A percentile compares a stretch with the other conserved stretches of the same genome.
Conservation (phyloP, 2,797 vertebrate species). For the Gambusia yucatana region DNA sequence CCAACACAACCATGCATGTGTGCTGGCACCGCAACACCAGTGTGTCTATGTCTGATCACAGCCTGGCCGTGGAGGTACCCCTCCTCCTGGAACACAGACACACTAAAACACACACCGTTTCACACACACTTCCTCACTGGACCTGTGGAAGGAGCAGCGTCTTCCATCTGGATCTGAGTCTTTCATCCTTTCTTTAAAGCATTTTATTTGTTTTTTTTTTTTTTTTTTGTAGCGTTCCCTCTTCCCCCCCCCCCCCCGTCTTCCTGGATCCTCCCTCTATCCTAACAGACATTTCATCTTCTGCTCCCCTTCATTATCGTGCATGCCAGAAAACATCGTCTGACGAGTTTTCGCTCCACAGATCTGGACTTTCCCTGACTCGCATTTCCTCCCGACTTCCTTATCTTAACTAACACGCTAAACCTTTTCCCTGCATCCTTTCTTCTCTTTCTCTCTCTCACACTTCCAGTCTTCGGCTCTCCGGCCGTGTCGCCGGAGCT, state of each 20-base stretch:
- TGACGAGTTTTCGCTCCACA: slow-evolving; percentile 45
- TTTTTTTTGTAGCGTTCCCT: background rate
- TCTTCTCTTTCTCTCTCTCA: slow-evolving; percentile 14
- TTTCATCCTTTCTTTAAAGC: slow-evolving; percentile 20
- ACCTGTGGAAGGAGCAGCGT: background rate
- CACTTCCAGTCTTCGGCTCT: slow-evolving; percentile 84
- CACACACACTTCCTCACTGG: background rate
- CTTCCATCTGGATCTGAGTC: background rate
- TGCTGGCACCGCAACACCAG: slow-evolving; percentile 98
- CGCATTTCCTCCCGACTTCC: slow-evolving; percentile 1
- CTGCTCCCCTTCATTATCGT: slow-evolving; percentile 7
- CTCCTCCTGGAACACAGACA: slow-evolving; percentile 25
- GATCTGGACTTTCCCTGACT: slow-evolving; percentile 42
- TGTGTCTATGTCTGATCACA: slow-evolving; percentile 94
- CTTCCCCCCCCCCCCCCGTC: background rate
- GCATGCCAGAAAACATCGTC: slow-evolving; percentile 11
- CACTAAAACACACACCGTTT: background rate
- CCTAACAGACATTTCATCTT: background rate
- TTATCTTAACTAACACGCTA: slow-evolving; percentile 57
- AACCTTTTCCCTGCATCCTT: slow-evolving; percentile 42
- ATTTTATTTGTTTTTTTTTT: background rate
- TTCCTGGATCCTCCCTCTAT: slow-evolving; percentile 10
- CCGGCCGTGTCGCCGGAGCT: slow-evolving; percentile 87
- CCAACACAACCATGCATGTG: slow-evolving; percentile 94
- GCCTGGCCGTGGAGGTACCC: slow-evolving; percentile 92